Percentiles rank a stretch among this genome's conserved stretches.
phyloP scores from a whole-genome alignment of 1,140 invertebrate species.

The Drosophila albomicans region DNA sequence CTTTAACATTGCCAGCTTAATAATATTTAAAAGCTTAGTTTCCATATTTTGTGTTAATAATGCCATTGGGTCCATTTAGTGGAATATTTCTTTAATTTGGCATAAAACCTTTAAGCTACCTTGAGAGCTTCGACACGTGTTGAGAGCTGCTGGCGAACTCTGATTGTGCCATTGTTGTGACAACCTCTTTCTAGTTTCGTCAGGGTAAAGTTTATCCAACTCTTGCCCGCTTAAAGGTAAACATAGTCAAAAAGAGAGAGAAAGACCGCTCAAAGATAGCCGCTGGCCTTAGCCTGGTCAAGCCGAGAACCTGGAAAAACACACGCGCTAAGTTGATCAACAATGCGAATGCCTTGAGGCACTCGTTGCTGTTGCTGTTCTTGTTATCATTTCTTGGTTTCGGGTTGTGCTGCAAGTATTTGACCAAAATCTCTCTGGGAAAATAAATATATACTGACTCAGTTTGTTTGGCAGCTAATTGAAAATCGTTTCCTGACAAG shows the following conservation, averaged over 20 bases:
- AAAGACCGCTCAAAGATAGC: not conserved
- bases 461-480: constrained; percentile 49
- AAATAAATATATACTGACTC: constrained; percentile 44
- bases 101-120: not conserved
- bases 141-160: constrained; percentile 14
- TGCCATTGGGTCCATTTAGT: not conserved
- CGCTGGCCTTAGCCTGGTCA: constrained; percentile 7
- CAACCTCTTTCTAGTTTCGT: constrained; percentile 5
- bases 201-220: constrained; percentile 37
- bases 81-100: not conserved
- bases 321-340: constrained; percentile 47
- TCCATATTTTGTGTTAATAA: too few species aligned
- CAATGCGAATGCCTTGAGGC: constrained; percentile 16
- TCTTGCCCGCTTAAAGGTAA: constrained; percentile 37
- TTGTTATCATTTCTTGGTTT: constrained; percentile 44
- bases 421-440: constrained; percentile 45
- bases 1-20: too few species aligned
- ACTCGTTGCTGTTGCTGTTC: not conserved
- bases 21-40: too few species aligned
- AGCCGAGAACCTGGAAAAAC: constrained; percentile 36
- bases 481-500: constrained; percentile 61
- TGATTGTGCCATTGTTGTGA: constrained; percentile 49
- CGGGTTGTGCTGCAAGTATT: constrained; percentile 31
- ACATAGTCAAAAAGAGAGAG: constrained; percentile 3
- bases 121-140: constrained; percentile 20